A percentile compares a stretch with the other conserved stretches of the same genome.
Conservation (phyloP, 2,113 vertebrate genomes). For the Nematolebias whitei region DNA sequence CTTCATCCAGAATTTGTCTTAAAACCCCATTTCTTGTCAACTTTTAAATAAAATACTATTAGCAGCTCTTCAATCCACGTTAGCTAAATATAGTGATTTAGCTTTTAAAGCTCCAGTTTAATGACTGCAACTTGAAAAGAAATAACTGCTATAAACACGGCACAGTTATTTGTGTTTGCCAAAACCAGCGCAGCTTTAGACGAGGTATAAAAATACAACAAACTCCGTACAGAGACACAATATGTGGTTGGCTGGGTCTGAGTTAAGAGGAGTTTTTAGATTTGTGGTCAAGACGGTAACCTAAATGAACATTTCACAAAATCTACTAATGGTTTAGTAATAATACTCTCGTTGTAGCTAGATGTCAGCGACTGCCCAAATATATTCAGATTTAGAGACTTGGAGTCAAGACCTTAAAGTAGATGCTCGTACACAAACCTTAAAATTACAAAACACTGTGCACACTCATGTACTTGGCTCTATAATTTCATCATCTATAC, state of each 20-base stretch:
- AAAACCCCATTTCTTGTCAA: conserved; percentile 10
- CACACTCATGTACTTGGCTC: not conserved
- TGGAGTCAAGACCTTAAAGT: not conserved
- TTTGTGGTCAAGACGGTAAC: conserved; percentile 57
- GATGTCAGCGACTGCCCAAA: not conserved
- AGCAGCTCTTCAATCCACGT: too few species aligned
- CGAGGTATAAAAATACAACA: conserved; percentile 59
- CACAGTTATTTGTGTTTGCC: conserved; percentile 23
- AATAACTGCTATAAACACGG: conserved; percentile 34
- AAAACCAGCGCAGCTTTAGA: conserved; percentile 43
- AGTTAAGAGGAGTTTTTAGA: conserved; percentile 44
- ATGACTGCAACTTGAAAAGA: conserved; percentile 39
- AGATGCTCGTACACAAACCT: not conserved
- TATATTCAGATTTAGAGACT: too few species aligned
- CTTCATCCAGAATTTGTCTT: conserved; percentile 21
- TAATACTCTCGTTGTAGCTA: conserved; percentile 2
- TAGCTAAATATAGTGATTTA: conserved; percentile 41
- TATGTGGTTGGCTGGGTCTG: conserved; percentile 61
- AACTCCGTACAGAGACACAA: conserved; percentile 63
- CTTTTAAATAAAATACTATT: not conserved
- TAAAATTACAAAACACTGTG: not conserved
- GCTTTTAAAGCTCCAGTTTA: conserved; percentile 45
- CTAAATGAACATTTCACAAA: conserved; percentile 61
- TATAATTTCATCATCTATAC: not conserved
- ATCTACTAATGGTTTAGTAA: conserved; percentile 15